Evolutionary conservation across 2,888 invertebrate genomes (phyloP), one percentile per base, ranked within the genome.

Genomic region (Aphodius sticticus): DNA sequence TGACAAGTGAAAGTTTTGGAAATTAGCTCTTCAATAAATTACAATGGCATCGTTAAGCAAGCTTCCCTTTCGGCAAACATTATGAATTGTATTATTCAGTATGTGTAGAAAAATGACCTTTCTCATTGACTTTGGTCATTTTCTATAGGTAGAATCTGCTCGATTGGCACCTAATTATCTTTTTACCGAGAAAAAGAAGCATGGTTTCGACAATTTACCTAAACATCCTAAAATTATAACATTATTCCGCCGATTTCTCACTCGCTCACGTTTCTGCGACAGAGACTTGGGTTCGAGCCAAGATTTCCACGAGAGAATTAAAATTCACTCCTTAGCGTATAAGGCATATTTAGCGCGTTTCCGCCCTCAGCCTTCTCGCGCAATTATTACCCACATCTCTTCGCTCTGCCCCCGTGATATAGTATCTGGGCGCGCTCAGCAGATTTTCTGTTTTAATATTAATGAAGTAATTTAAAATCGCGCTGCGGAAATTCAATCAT

Each of bases 371-470:
- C 37, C 37, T 74, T 6, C 77, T 36, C 69, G 75, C 72, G 26
- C 77, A 76, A 79, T 79, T 79, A 79, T 79, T 79, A 77, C 71
- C 53, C 69, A 72, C 74, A 72, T 79, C 72, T 38, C 35, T 69
- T 16, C 53, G 72, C 69, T 36, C 16, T 69, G 53, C 53, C 53
- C 36, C 70, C 35, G 75, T 74, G 69, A 79, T 78, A 78, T 79
- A 53, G 53, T 53, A 77, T 77, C 77, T 79, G 69, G 70, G 69
- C 77, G 36, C 79, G 77, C 72, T 79, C 79, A 79, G 79, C 79
- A 77, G 76, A 79, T 79, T 79, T 79, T 79, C 79, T 77, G 76
- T 79, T 79, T 79, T 79, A 79, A 79, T 79, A 79, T 79, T 79
- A 79, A 79, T 79, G 79, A 79, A 72, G 79, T 76, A 79, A 79